phyloP scores from a whole-genome alignment of 2,888 invertebrate species.

The Metacarcinus magister region DNA sequence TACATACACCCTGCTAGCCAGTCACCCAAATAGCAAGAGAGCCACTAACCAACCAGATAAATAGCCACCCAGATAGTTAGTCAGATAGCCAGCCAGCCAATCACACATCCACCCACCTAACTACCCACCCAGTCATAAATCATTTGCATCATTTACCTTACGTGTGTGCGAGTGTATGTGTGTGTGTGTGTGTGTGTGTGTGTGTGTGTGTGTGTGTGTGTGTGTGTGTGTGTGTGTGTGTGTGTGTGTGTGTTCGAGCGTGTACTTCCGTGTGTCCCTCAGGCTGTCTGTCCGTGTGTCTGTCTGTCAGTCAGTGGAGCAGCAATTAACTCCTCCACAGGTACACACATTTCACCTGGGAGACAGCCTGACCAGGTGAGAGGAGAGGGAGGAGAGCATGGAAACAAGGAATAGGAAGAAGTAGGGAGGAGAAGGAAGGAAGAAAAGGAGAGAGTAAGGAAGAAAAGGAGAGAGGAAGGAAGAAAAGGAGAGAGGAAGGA shows the following conservation, averaged over 20 bases:
- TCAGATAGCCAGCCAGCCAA: not conserved
- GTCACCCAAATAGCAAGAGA: too few species aligned
- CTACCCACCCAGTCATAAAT: too few species aligned
- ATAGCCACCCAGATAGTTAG: too few species aligned
- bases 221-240: conserved; percentile 46
- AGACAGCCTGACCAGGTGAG: not conserved
- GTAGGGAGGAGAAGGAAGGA: not conserved
- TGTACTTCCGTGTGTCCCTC: not conserved
- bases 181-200: conserved; percentile 62
- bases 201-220: conserved; percentile 56
- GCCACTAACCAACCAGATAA: too few species aligned
- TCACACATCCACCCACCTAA: too few species aligned
- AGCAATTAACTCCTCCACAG: not conserved
- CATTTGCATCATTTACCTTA: too few species aligned
- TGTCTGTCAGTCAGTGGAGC: too few species aligned
- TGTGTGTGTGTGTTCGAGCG: conserved; percentile 48
- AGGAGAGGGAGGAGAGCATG: not conserved
- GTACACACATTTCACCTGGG: not conserved
- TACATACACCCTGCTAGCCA: too few species aligned
- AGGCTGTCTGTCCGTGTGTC: too few species aligned
- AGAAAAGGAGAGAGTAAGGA: not conserved
- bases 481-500: not conserved
- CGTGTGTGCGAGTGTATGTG: not conserved
- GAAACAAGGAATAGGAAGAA: too few species aligned
- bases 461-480: not conserved